Evolutionary conservation across 2,113 vertebrate genomes (phyloP).

Genomic region (Ploceus nigricollis): DNA sequence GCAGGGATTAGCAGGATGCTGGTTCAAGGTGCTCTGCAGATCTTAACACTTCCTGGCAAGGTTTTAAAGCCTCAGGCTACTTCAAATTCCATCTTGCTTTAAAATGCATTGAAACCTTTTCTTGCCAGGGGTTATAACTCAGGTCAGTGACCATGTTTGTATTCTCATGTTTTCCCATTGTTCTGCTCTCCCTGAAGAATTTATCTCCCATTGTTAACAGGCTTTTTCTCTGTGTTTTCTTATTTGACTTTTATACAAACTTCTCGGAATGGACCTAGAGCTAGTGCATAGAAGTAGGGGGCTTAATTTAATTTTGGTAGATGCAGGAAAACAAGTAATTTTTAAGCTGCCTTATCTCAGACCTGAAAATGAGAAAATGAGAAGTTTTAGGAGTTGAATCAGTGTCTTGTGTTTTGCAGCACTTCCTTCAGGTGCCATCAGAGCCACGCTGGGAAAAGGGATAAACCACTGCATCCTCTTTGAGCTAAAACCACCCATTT

Average conservation of each 20-base stretch:
- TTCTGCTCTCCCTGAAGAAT: not conserved
- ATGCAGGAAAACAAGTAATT: not conserved
- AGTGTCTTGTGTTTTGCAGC: not conserved
- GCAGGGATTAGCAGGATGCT: not conserved
- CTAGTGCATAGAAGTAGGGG: not conserved
- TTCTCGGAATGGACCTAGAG: no score
- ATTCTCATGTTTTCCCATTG: not conserved
- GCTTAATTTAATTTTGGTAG: not conserved
- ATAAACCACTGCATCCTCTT: not conserved
- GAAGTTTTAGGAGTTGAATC: not conserved
- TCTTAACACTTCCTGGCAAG: constrained; percentile 10
- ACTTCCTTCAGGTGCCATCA: not conserved
- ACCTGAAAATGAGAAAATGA: not conserved
- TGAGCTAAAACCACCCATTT: not conserved
- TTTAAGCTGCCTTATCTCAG: not conserved
- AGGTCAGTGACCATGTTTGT: not conserved
- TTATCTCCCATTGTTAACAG: not conserved
- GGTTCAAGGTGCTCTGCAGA: constrained; percentile 9
- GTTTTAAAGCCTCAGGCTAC: not conserved
- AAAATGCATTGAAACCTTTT: not conserved
- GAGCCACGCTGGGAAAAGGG: accelerated
- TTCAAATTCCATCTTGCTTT: not conserved
- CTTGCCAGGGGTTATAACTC: not conserved
- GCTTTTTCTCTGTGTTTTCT: not conserved
- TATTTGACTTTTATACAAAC: accelerated